These are phyloP conservation scores for Drosophila heteroneura DNA, from an alignment of 2,888 invertebrate genomes.

Conservation along the genomic window DNA sequence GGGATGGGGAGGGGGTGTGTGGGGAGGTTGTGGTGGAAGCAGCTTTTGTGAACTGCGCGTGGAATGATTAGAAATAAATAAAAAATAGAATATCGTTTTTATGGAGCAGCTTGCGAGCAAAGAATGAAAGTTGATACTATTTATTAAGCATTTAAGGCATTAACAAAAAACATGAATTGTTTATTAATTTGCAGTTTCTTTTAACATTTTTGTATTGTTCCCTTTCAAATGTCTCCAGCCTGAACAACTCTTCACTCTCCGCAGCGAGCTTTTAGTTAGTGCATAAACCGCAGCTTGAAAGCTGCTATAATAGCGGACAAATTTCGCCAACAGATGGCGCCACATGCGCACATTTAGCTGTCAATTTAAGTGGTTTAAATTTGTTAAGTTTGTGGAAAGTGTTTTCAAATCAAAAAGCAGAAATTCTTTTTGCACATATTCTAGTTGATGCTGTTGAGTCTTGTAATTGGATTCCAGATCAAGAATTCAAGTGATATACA, in stretches of 20 bases:
- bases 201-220: too few relatives aligned
- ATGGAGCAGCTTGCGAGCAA: not conserved
- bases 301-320: constrained; percentile 36
- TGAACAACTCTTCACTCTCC: constrained; percentile 21
- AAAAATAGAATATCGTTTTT: not conserved
- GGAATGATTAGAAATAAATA: not conserved
- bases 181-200: too few relatives aligned
- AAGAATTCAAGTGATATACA: not conserved
- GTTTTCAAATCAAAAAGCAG: not conserved
- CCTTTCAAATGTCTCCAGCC: not conserved
- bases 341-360: rapidly evolving
- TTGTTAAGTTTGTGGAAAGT: not conserved
- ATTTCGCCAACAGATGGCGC: constrained; percentile 34
- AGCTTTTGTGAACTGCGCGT: not conserved
- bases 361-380: too few relatives aligned
- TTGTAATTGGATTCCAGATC: not conserved
- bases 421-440: not conserved
- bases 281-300: constrained; percentile 25
- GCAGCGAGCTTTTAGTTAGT: not conserved
- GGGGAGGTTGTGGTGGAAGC: not conserved
- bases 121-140: not conserved
- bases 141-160: not conserved
- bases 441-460: not conserved
- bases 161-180: not conserved
- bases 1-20: rapidly evolving